These are phyloP conservation scores for Ladona fulva DNA, from an alignment of 1,140 invertebrate genomes.

Conservation along the genomic window DNA sequence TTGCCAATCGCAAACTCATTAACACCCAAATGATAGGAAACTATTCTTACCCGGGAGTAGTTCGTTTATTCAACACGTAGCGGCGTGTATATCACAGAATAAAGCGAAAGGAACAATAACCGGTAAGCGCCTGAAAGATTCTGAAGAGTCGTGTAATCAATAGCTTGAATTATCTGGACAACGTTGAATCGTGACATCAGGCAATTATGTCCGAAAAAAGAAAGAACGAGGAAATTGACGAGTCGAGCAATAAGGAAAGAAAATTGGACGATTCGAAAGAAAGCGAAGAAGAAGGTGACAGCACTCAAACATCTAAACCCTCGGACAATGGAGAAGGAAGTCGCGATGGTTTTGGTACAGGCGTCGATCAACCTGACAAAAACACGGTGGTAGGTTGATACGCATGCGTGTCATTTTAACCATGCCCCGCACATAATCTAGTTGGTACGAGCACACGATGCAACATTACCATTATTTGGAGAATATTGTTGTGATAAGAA, in stretches of 20 bases:
- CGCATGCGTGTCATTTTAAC: conserved; percentile 8
- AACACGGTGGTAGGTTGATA: not conserved
- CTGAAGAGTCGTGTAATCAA: not conserved
- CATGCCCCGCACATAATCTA: not conserved
- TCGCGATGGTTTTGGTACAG: not conserved
- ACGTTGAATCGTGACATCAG: not conserved
- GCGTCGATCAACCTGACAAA: conserved; percentile 3
- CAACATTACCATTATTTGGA: not conserved
- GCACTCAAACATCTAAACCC: not conserved
- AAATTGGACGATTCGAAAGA: conserved; percentile 1
- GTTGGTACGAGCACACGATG: not conserved
- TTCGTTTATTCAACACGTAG: conserved; percentile 9
- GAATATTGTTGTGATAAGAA: not conserved
- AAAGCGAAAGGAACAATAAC: conserved; percentile 6
- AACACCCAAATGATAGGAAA: not conserved
- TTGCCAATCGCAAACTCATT: no score
- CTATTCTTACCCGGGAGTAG: conserved; percentile 4
- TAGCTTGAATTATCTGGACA: not conserved
- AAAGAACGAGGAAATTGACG: not conserved
- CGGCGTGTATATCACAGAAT: conserved; percentile 4
- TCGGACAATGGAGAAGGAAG: conserved; percentile 8
- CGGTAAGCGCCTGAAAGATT: not conserved
- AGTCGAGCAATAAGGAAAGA: not conserved
- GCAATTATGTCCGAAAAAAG: not conserved
- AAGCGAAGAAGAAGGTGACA: not conserved